Evolutionary conservation across 2,888 invertebrate species (phyloP).

Genomic region (Chelonus formosanus): DNA sequence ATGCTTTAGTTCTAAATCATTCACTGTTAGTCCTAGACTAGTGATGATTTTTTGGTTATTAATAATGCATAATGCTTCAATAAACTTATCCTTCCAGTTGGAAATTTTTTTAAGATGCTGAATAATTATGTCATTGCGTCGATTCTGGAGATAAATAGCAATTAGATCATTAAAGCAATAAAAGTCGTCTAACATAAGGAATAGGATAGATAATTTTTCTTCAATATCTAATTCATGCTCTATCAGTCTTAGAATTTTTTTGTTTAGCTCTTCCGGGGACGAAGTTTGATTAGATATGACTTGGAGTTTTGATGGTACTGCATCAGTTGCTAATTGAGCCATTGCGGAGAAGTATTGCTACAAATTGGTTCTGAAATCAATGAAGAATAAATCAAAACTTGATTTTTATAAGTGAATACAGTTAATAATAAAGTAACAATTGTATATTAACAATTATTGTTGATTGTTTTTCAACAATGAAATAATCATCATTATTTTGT

Average conservation of each 20-base stretch:
- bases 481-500: no score
- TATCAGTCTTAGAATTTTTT: slow-evolving; percentile 4
- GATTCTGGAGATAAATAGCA: neutral
- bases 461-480: no score
- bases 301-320: neutral
- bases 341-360: neutral
- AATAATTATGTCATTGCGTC: neutral
- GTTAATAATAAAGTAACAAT: no score
- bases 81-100: slow-evolving; percentile 28
- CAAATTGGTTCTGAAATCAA: no score
- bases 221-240: slow-evolving; percentile 16
- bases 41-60: neutral
- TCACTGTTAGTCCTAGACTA: slow-evolving; percentile 12
- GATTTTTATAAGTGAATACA: no score
- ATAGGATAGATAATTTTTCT: slow-evolving; percentile 27
- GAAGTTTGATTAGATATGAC: neutral
- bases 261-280: neutral
- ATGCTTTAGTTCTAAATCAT: slow-evolving; percentile 19
- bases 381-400: no score
- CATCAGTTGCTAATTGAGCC: slow-evolving; percentile 9
- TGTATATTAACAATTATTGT: no score
- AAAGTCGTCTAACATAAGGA: slow-evolving; percentile 16
- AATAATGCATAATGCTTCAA: slow-evolving; percentile 26
- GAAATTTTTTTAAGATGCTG: slow-evolving; percentile 8
- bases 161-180: slow-evolving; percentile 1